Evolutionary conservation across 2,888 invertebrate genomes (phyloP), one percentile per base, ranked within the genome.

Genomic region (Ashinkailepas kermadecensis): DNA sequence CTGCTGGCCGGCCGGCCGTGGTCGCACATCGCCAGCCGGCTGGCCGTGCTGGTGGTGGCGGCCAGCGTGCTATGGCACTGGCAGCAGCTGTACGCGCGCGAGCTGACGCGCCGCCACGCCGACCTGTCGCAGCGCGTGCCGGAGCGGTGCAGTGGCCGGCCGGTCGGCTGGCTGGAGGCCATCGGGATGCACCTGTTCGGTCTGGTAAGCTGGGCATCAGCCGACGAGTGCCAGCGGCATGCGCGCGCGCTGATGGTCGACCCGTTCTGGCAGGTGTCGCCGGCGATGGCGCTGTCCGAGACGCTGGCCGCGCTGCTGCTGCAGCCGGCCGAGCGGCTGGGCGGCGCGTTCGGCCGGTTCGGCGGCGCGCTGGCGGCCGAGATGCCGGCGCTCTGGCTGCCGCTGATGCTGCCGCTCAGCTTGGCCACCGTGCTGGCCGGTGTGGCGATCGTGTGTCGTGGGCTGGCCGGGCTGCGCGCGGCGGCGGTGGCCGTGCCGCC

Each of bases 181-280:
- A 15, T 79, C 2, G 9, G 18, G 0, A 7, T 13, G 15, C 58
- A 58, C 79, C 15, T 58, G 11, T 13, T 23, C 13, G 25, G 58
- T 7, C 18, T 79, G 15, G 23, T 58, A 13, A 58, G 79, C 25
- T 79, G n/a, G 23, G 8, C 9, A n/a, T 4, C 79, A 12, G 58
- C 15, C 58, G 23, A 12, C n/a, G 23, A 56, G 83, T 82, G 80
- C 39, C 64, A 56, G 39, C 57, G 56, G 12, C 59, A 58, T 23
- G 65, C 59, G 21, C 25, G 58, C 56, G 65, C 65, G n/a, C 67
- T 83, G 1, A 65, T 81, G 39, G 82, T 84, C 64, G 83, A 84
- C 82, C 82, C 84, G n/a, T 57, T 82, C 58, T 82, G 74, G 81
- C 84, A 84, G 81, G 83, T 84, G 56, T 81, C 83, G 54, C 81